These are phyloP conservation scores for Cosmopolites sordidus DNA, from an alignment of 2,888 invertebrate genomes.

Conservation along the genomic window DNA sequence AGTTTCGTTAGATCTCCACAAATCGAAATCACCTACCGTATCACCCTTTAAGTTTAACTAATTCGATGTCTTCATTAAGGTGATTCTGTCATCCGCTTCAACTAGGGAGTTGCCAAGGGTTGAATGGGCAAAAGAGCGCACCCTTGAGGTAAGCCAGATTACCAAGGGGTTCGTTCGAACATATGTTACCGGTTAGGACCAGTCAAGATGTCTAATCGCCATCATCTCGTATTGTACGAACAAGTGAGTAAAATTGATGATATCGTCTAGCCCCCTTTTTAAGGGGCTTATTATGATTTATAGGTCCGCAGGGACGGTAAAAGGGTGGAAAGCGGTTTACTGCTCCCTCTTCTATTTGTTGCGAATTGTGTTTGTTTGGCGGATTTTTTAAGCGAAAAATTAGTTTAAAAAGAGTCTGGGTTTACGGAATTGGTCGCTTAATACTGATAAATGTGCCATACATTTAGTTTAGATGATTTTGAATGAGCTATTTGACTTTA, in stretches of 20 bases:
- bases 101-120: constrained; percentile 1
- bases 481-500: too few relatives aligned
- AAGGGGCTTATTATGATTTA: neutral
- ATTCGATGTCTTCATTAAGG: neutral
- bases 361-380: too few relatives aligned
- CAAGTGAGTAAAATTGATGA: constrained; percentile 19
- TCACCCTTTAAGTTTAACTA: too few relatives aligned
- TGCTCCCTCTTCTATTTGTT: too few relatives aligned
- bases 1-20: too few relatives aligned
- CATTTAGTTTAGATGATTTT: too few relatives aligned
- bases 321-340: too few relatives aligned
- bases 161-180: neutral
- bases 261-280: constrained; percentile 15
- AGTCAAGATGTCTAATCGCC: constrained; percentile 34
- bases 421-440: too few relatives aligned
- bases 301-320: neutral
- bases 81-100: neutral
- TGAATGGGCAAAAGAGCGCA: neutral
- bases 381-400: too few relatives aligned
- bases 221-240: constrained; percentile 27
- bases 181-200: constrained; percentile 23
- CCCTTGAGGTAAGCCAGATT: constrained; percentile 6
- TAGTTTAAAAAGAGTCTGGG: too few relatives aligned
- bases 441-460: too few relatives aligned
- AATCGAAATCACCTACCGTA: too few relatives aligned